phyloP scores from a whole-genome alignment of 2,797 vertebrate genomes.

The Phalanger gymnotis region DNA sequence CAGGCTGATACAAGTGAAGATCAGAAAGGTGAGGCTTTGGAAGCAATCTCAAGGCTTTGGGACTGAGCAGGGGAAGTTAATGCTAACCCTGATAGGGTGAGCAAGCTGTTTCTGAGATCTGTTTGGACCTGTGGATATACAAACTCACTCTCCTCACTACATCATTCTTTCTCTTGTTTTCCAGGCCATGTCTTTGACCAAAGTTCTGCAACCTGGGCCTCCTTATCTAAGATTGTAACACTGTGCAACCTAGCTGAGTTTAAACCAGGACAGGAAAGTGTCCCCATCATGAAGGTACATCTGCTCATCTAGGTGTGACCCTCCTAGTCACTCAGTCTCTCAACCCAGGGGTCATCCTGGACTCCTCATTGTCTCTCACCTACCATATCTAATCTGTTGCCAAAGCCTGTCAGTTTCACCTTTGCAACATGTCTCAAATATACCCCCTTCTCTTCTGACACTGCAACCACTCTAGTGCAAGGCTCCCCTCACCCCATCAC shows the following conservation, averaged over 20 bases:
- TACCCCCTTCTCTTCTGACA: no score
- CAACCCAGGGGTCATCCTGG: no score
- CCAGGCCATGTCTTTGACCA: conserved; percentile 88
- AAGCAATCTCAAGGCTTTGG: background rate
- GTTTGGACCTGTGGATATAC: accelerated
- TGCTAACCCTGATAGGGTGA: background rate
- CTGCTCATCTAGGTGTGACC: background rate
- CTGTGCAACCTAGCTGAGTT: conserved; percentile 88
- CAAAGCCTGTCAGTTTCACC: no score
- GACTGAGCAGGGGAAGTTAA: accelerated
- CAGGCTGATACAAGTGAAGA: conserved; percentile 87
- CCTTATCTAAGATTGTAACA: conserved; percentile 84
- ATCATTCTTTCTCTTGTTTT: conserved; percentile 61
- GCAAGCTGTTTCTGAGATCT: background rate
- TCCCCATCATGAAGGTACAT: conserved; percentile 88
- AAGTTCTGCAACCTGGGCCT: conserved; percentile 84
- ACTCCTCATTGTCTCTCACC: no score
- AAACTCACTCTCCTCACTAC: background rate
- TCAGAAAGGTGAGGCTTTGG: conserved; percentile 82
- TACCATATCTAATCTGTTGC: no score
- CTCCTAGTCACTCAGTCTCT: no score
- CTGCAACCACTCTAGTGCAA: no score
- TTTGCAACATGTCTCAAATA: no score
- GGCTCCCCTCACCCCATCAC: no score
- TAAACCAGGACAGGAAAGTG: conserved; percentile 84